phyloP scores from a whole-genome alignment of 1,140 invertebrate species.

The Penaeus japonicus region DNA sequence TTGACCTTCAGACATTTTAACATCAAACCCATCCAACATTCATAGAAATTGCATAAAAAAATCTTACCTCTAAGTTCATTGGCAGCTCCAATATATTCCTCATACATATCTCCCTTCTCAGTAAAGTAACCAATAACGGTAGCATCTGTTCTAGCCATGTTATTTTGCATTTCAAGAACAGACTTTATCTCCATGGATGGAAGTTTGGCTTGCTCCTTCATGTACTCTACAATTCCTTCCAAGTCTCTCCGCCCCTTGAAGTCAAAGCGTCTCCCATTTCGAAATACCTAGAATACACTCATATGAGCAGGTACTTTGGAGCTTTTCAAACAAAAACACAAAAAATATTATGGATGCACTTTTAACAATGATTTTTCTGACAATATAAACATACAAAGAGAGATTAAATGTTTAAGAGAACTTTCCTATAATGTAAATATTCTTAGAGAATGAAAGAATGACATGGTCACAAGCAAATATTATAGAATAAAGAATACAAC shows the following conservation, averaged over 20 bases:
- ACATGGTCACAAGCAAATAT: no score
- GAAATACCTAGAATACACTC: conserved; percentile 63
- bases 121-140: conserved; percentile 71
- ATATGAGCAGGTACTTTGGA: background rate
- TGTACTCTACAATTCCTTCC: conserved; percentile 65
- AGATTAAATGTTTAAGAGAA: no score
- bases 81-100: conserved; percentile 68
- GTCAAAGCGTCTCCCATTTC: conserved; percentile 66
- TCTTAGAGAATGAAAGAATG: background rate
- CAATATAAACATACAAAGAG: no score
- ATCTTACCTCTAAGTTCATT: conserved; percentile 65
- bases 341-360: no score
- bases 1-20: background rate
- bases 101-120: conserved; percentile 64
- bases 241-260: conserved; percentile 68
- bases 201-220: conserved; percentile 68
- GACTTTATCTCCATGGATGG: conserved; percentile 65
- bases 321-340: background rate
- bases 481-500: background rate
- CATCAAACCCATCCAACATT: background rate
- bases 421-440: background rate
- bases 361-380: no score
- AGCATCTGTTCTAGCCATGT: conserved; percentile 66
- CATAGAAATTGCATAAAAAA: background rate
- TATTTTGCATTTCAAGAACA: conserved; percentile 62